These are phyloP conservation scores for Chondrosia reniformis DNA, from an alignment of 37 sponge, comb jelly and placozoan genomes.

Conservation along the genomic window DNA sequence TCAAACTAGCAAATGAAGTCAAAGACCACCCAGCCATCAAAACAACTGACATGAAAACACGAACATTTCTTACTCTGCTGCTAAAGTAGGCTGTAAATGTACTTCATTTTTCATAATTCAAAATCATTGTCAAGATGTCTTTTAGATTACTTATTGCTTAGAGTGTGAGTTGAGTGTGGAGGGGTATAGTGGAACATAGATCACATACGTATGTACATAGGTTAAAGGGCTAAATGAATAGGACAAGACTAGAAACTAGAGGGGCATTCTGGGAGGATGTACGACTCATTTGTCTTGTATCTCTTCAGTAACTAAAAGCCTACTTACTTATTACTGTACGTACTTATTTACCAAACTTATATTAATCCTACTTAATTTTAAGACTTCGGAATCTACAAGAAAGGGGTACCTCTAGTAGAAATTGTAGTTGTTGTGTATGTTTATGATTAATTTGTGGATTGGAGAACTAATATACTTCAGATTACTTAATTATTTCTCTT, in stretches of 20 bases:
- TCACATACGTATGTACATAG: too few species aligned
- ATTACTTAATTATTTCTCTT: not conserved
- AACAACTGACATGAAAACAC: slow-evolving; percentile 33
- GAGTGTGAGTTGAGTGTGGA: too few species aligned
- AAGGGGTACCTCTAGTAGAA: not conserved
- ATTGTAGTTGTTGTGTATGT: not conserved
- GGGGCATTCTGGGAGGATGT: too few species aligned
- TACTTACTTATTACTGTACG: too few species aligned
- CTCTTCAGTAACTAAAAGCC: too few species aligned
- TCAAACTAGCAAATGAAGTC: slow-evolving; percentile 9
- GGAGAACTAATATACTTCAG: not conserved
- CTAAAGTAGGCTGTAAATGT: slow-evolving; percentile 9
- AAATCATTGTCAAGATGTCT: too few species aligned
- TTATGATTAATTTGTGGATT: not conserved
- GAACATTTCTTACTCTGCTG: slow-evolving; percentile 57
- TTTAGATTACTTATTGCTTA: too few species aligned
- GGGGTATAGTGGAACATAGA: too few species aligned
- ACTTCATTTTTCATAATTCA: too few species aligned
- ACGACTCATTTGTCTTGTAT: too few species aligned
- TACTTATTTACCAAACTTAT: not conserved
- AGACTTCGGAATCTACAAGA: not conserved
- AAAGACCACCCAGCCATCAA: slow-evolving; percentile 25
- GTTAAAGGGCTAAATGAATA: too few species aligned
- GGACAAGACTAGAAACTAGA: too few species aligned
- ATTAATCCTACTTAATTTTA: not conserved